Evolutionary conservation across 2,888 invertebrate genomes (phyloP).

Genomic region (Metacarcinus magister): DNA sequence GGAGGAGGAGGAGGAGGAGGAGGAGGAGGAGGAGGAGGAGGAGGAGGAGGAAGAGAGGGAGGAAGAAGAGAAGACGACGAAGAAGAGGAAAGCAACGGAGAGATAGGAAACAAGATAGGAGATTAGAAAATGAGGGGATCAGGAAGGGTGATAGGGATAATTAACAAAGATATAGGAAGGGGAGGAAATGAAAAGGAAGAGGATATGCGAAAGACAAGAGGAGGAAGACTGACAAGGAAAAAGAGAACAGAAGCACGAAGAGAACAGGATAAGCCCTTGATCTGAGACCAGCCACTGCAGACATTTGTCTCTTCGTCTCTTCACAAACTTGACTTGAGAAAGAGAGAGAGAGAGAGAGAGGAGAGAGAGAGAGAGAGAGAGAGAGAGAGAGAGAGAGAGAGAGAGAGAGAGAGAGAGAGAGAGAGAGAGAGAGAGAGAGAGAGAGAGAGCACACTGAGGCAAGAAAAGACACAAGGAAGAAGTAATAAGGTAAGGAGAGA

Average conservation of each 20-base stretch:
- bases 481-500: no score
- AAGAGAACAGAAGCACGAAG: neutral
- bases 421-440: neutral
- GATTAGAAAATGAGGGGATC: neutral
- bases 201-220: neutral
- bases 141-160: neutral
- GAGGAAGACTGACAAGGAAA: neutral
- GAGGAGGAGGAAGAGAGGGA: neutral
- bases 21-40: conserved; percentile 36
- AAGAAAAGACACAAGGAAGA: no score
- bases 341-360: no score
- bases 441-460: no score
- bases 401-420: conserved; percentile 20
- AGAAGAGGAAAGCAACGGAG: neutral
- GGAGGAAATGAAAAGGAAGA: neutral
- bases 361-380: neutral
- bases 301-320: no score
- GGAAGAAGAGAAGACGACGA: neutral
- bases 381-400: conserved; percentile 10
- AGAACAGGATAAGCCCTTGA: neutral
- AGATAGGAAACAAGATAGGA: conserved; percentile 21
- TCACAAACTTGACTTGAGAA: no score
- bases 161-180: neutral
- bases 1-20: conserved; percentile 18
- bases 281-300: no score